Base-by-base conservation (phyloP, 2,113 vertebrate species). In the Istiophorus platypterus region DNA sequence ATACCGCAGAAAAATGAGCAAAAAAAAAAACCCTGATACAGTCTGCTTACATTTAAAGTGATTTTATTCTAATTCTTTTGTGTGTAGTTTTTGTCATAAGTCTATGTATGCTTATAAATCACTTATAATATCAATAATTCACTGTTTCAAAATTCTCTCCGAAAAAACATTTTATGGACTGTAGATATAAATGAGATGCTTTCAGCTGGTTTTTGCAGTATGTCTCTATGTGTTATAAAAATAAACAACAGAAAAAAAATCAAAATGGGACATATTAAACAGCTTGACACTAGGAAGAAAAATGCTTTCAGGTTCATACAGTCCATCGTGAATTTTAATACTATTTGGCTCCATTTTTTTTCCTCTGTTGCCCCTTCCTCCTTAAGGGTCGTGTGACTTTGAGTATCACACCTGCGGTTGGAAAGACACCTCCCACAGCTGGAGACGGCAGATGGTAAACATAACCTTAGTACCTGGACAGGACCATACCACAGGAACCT, bases 361-460 rank as follows among this genome's bases (percentile, higher is more conserved):
- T 12, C 20, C 18, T 20, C 14, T 5, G 2, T 13, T 9, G 1
- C 12, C 26, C 1, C 9, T 9, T 68, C 5, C 27, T 26, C 13
- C 1, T 82, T 54, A 61, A 96, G 95, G 93, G 12, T 89, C 91
- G 22, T 96, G 95, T 76, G 39, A 91, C 66, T 96, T 96, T 92
- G 95, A 96, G 74, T 39, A 61, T 37, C 72, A 92, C 82, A 26
- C 78, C 12, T 96, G 95, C 51, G 93, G 94, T 7, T 96, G 95
- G 95, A 91, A 54, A 5, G 7, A 92, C 64, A 73, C 5, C 14
- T 10, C 20, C 8, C 81, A 78, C 69, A 5, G 1, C 22, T 96
- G 95, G 95, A 90, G 20, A 20, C 20, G 89, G 57, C 84, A 94
- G 78, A 91, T 85, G 85, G 95, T 91, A 68, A 95, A 95, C 49